phyloP scores from a whole-genome alignment of 2,113 vertebrate genomes.

The Orthonyx spaldingii region DNA sequence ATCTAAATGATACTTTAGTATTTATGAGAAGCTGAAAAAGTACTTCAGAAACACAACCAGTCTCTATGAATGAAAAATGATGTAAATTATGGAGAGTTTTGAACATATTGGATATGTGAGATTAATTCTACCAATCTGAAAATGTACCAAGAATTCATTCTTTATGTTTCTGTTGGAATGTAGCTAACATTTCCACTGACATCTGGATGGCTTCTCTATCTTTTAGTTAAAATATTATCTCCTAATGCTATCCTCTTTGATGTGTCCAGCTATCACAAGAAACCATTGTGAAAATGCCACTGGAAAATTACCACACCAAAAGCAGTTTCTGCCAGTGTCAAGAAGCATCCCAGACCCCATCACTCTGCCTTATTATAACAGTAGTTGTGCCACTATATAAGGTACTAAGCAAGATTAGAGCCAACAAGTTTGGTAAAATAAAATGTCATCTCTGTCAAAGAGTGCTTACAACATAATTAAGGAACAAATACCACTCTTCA shows the following conservation, averaged over 20 bases:
- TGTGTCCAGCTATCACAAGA: background rate
- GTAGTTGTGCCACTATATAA: background rate
- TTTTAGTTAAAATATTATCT: background rate
- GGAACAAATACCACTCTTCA: background rate
- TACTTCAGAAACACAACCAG: background rate
- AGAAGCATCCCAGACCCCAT: background rate
- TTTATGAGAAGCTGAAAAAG: background rate
- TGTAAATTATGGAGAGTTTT: background rate
- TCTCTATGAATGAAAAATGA: background rate
- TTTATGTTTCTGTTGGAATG: background rate
- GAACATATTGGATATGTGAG: background rate
- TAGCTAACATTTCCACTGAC: background rate
- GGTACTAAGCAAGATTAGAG: background rate
- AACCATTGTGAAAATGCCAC: background rate
- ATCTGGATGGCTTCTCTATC: background rate
- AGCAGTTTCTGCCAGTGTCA: background rate
- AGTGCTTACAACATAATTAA: background rate
- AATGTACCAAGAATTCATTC: background rate
- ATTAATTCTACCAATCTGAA: background rate
- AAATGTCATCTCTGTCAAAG: background rate
- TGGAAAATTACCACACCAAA: background rate
- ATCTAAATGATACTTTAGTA: background rate
- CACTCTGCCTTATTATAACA: background rate
- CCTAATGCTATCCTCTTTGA: background rate
- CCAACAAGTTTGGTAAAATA: background rate